Evolutionary conservation across 2,888 invertebrate species (phyloP).

Genomic region (Drosophila leonis): DNA sequence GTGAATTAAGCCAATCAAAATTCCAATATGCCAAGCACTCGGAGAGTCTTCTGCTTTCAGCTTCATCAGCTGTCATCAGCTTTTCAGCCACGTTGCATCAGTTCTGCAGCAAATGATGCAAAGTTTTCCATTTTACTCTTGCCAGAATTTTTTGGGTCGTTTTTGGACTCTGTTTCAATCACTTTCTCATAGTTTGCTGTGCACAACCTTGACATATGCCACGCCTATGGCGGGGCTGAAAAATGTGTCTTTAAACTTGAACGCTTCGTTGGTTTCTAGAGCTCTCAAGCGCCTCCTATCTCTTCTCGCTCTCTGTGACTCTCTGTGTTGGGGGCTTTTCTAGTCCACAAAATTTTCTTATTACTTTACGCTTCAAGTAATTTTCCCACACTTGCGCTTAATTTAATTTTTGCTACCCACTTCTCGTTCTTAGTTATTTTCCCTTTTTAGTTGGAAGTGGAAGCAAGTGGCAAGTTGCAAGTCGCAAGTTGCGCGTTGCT

Average conservation of each 20-base stretch:
- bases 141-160: background rate
- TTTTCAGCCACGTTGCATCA: slow-evolving; percentile 28
- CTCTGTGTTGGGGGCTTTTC: slow-evolving; percentile 22
- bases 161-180: slow-evolving; percentile 41
- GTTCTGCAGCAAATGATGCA: slow-evolving; percentile 19
- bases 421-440: slow-evolving; percentile 45
- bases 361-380: slow-evolving; percentile 71
- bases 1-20: slow-evolving; percentile 54
- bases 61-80: slow-evolving; percentile 24
- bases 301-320: background rate
- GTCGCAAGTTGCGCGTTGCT: slow-evolving; percentile 13
- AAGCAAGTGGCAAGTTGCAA: slow-evolving; percentile 19
- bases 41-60: no score
- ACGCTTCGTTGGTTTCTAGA: slow-evolving; percentile 41
- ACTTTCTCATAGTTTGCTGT: slow-evolving; percentile 34
- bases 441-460: slow-evolving; percentile 51
- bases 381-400: slow-evolving; percentile 78
- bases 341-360: slow-evolving; percentile 67
- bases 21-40: slow-evolving; percentile 34
- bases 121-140: slow-evolving; percentile 4
- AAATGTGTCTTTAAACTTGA: slow-evolving; percentile 45
- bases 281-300: background rate
- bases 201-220: slow-evolving; percentile 69
- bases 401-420: slow-evolving; percentile 70
- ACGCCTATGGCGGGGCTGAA: slow-evolving; percentile 27